Evolutionary conservation across 2,797 vertebrate genomes (phyloP).

Genomic region (Macropodus opercularis): DNA sequence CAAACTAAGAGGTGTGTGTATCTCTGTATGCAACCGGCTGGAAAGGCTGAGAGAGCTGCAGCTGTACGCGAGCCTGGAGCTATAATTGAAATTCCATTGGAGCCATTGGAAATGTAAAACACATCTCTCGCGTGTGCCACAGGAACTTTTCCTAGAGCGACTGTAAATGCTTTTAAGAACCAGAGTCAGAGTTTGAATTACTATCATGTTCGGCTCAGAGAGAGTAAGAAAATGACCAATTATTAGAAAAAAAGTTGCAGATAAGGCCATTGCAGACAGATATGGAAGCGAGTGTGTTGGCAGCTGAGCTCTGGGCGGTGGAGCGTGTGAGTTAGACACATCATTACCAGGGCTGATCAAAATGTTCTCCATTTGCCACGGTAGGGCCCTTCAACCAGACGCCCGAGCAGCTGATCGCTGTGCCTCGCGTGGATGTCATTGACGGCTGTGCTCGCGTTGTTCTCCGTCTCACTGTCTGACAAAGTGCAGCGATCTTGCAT

Average conservation of each 20-base stretch:
- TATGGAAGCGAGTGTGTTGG: constrained; percentile 25
- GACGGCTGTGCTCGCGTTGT: constrained; percentile 2
- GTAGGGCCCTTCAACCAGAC: constrained; percentile 8
- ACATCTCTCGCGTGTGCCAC: constrained; percentile 38
- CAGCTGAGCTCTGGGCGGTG: constrained; percentile 30
- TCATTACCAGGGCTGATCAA: constrained; percentile 48
- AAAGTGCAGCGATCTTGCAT: neutral
- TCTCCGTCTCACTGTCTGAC: constrained; percentile 5
- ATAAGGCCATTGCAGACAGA: constrained; percentile 34
- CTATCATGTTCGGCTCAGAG: constrained; percentile 19
- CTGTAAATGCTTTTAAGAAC: constrained; percentile 48
- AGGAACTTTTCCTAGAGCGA: constrained; percentile 52
- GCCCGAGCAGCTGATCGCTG: constrained; percentile 7
- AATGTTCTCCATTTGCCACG: constrained; percentile 35
- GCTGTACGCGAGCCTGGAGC: constrained; percentile 42
- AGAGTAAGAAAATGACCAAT: constrained; percentile 30
- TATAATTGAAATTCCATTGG: constrained; percentile 49
- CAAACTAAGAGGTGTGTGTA: constrained; percentile 45
- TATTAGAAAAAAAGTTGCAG: constrained; percentile 29
- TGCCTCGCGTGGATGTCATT: constrained; percentile 20
- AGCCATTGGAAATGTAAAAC: constrained; percentile 55
- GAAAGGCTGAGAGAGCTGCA: constrained; percentile 32
- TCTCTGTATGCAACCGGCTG: constrained; percentile 45
- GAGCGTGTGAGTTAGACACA: constrained; percentile 21
- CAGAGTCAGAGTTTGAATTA: constrained; percentile 37